Base-by-base conservation (phyloP, 2,888 invertebrate species). In the Drosophila leonis region DNA sequence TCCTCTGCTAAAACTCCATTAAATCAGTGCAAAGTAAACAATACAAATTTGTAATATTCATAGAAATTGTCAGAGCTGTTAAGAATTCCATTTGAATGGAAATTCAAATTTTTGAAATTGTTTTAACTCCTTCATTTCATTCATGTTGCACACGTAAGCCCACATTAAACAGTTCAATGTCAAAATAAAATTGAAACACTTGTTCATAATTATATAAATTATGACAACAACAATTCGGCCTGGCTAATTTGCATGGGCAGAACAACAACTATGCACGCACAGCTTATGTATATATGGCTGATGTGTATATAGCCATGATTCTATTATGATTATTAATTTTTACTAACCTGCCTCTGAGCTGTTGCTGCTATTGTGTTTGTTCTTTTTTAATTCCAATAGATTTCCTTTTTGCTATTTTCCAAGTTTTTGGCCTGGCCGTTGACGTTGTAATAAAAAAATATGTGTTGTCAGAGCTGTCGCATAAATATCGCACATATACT, bases 381-480 rank as follows among this genome's bases (percentile, higher is more conserved):
- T 51, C 49, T 27, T 39, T 71, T 63, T 74, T 61, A 49, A 65
- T 63, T 82, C 72, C 73, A 77, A 83, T 74, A 61, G 65, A 64
- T 67, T 83, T 51, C 48, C 72, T 48, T 48, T 61, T 57, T 61
- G 56, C 41, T 60, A 48, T 12, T 42, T 62, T 63, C 67, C 70
- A 75, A 65, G 69, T 62, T 69, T 57, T 60, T 54, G 64, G 61
- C 49, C 57, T 39, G 57, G 48, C 63, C 57, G 72, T 66, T 66
- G 41, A 56, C 37, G 65, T 69, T 65, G 70, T 61, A 67, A 82
- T 75, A 65, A 55, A 67, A 70, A 72, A 64, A 55, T 80, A 65
- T 72, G 64, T 64, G 69, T 80, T 82, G 69, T 80, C 66, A 80
- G 73, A 76, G 51, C 52, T 69, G 71, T 72, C 76, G 80, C 82